These are phyloP conservation scores for Oxycera nigricornis DNA, from an alignment of 2,888 invertebrate species.

Conservation along the genomic window DNA sequence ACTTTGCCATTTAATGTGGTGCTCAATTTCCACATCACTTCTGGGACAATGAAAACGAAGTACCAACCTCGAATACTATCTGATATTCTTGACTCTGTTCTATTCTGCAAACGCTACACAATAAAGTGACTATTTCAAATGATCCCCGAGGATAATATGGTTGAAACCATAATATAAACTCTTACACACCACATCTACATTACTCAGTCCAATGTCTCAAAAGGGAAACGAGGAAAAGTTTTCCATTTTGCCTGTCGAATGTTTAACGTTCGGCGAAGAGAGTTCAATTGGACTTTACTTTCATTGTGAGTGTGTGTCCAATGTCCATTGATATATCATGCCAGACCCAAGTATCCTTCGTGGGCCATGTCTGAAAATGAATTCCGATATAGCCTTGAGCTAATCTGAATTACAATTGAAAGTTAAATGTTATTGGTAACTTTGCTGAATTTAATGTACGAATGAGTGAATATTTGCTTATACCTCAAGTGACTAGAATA, in stretches of 20 bases:
- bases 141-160: constrained; percentile 13
- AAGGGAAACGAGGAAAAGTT: constrained; percentile 45
- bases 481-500: constrained; percentile 31
- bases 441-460: constrained; percentile 45
- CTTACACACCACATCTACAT: constrained; percentile 12
- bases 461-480: constrained; percentile 43
- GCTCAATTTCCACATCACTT: background rate
- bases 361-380: constrained; percentile 48
- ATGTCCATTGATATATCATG: background rate
- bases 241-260: constrained; percentile 45
- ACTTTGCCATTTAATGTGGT: background rate
- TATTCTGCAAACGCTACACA: too few relatives aligned
- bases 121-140: constrained; percentile 25
- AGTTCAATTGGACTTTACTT: constrained; percentile 45
- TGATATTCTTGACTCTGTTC: too few relatives aligned
- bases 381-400: constrained; percentile 48
- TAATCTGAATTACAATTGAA: constrained; percentile 52
- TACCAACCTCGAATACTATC: too few relatives aligned
- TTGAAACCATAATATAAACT: constrained; percentile 10
- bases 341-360: constrained; percentile 17
- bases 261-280: constrained; percentile 46
- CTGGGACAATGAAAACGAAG: constrained; percentile 4
- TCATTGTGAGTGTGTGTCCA: background rate
- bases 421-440: constrained; percentile 53
- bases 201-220: constrained; percentile 20